Evolutionary conservation across 2,888 invertebrate species (phyloP).

Genomic region (Erebia epiphron): DNA sequence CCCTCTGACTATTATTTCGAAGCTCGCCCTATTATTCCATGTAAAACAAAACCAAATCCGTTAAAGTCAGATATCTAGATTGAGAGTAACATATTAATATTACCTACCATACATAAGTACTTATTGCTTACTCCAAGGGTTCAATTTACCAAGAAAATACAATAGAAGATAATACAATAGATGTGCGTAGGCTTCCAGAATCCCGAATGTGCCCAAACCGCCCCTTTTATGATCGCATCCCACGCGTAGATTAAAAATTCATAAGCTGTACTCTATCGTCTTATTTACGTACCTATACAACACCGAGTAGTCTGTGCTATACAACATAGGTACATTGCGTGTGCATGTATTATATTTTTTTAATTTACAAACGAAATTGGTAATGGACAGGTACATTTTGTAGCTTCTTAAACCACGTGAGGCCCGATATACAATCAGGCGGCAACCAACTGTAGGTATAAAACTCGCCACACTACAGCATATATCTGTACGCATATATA

Average conservation of each 20-base stretch:
- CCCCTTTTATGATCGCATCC: not conserved
- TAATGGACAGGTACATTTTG: conserved; percentile 14
- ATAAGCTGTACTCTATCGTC: not conserved
- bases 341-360: not conserved
- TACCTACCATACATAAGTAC: too few species aligned
- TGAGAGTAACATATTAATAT: too few species aligned
- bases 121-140: not conserved
- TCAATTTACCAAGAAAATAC: not conserved
- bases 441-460: too few species aligned
- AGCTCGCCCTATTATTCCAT: too few species aligned
- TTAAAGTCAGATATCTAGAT: too few species aligned
- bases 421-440: too few species aligned
- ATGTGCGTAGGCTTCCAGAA: not conserved
- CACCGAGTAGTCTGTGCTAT: too few species aligned
- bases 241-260: not conserved
- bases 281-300: not conserved
- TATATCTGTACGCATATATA: too few species aligned
- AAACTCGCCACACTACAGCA: too few species aligned
- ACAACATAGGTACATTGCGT: not conserved
- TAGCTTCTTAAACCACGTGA: conserved; percentile 1
- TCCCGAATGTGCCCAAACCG: not conserved
- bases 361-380: not conserved
- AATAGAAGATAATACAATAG: not conserved
- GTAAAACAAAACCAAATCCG: too few species aligned
- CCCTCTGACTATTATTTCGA: too few species aligned